A percentile compares a stretch with the other conserved stretches of the same genome.
Conservation (phyloP, 1,140 invertebrate genomes). For the Drosophila arizonae region DNA sequence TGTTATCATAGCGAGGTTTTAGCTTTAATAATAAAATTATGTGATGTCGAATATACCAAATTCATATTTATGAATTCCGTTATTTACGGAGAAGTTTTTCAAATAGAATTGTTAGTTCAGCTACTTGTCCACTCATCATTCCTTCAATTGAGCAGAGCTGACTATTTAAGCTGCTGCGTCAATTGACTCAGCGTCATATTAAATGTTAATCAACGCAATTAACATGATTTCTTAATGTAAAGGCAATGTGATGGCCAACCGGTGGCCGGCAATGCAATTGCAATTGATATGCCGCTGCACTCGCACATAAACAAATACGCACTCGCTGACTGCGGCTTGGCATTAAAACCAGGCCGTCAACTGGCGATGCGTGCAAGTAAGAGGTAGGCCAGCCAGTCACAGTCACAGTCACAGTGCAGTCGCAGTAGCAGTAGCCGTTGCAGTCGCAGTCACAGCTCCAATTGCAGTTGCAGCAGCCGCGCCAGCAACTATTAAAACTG, state of each 20-base stretch:
- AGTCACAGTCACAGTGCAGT: conserved; percentile 13
- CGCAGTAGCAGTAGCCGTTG: conserved; percentile 13
- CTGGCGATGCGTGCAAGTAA: conserved; percentile 59
- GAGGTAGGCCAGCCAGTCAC: conserved; percentile 57
- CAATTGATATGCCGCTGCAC: conserved; percentile 30
- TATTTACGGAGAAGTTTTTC: no score
- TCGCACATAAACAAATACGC: conserved; percentile 44
- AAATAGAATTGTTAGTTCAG: no score
- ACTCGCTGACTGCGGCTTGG: conserved; percentile 48
- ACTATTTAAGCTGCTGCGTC: neutral
- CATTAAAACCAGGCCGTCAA: conserved; percentile 71
- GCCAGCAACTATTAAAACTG: conserved; percentile 62
- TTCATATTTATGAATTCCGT: no score
- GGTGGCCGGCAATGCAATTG: conserved; percentile 56
- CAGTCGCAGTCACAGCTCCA: conserved; percentile 18
- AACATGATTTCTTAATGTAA: conserved; percentile 73
- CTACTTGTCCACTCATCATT: no score
- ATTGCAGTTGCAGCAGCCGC: conserved; percentile 6
- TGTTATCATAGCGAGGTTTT: no score
- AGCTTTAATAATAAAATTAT: no score
- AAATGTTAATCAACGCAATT: conserved; percentile 62
- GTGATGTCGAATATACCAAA: no score
- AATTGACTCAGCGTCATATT: conserved; percentile 23
- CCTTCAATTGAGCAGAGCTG: no score
- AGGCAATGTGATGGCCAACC: conserved; percentile 74